phyloP scores from a whole-genome alignment of 2,113 vertebrate genomes.

The Lampris incognitus region DNA sequence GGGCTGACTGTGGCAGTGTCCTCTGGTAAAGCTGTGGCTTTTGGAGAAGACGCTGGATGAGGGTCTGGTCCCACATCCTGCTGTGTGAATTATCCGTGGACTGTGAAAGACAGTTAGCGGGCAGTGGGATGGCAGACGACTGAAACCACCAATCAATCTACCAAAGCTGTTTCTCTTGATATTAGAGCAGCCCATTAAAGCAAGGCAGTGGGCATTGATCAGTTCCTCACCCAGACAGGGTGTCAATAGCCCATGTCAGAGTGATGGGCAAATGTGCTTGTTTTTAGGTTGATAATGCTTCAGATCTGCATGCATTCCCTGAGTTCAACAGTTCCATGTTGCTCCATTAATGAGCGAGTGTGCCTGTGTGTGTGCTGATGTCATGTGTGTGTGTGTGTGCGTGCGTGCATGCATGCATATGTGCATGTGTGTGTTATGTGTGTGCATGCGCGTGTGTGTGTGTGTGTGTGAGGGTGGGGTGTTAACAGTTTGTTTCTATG shows the following conservation, averaged over 20 bases:
- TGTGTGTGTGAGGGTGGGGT: not conserved
- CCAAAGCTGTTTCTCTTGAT: slow-evolving; percentile 39
- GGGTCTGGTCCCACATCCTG: slow-evolving; percentile 21
- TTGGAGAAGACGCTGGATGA: slow-evolving; percentile 9
- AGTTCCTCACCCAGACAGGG: slow-evolving; percentile 33
- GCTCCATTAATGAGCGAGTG: slow-evolving; percentile 48
- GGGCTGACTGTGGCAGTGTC: not conserved
- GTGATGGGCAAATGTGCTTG: slow-evolving; percentile 37
- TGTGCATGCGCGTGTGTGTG: not conserved
- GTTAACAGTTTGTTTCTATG: not conserved
- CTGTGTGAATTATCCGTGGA: slow-evolving; percentile 28
- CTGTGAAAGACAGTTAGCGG: slow-evolving; percentile 9
- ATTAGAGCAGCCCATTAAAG: slow-evolving; percentile 59
- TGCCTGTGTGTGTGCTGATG: not conserved
- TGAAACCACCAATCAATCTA: slow-evolving; percentile 51
- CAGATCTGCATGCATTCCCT: slow-evolving; percentile 48
- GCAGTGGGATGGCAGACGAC: slow-evolving; percentile 23
- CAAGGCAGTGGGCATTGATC: slow-evolving; percentile 39
- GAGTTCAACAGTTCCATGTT: slow-evolving; percentile 51
- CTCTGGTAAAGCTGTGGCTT: slow-evolving; percentile 2
- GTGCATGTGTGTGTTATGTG: not conserved
- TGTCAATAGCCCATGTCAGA: slow-evolving; percentile 47
- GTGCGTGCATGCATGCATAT: not conserved
- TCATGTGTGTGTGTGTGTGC: slow-evolving; percentile 1
- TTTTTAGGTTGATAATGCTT: slow-evolving; percentile 61